Conservation (phyloP, 2,888 invertebrate genomes). For the Lasioglossum villosulum region DNA sequence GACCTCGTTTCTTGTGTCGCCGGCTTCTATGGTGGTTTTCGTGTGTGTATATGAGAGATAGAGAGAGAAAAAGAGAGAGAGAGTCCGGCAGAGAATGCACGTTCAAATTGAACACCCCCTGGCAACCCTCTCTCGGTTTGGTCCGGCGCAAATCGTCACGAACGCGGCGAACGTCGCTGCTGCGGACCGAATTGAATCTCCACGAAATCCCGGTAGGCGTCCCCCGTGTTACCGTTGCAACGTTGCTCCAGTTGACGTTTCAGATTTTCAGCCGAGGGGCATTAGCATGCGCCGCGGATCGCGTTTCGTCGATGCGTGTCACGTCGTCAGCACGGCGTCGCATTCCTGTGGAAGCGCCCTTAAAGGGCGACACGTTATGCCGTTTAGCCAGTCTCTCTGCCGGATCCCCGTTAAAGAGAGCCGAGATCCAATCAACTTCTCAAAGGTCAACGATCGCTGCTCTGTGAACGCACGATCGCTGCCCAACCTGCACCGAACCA, state of each 20-base stretch:
- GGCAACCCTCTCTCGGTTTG: slow-evolving; percentile 12
- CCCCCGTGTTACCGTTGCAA: slow-evolving; percentile 62
- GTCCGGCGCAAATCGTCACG: slow-evolving; percentile 72
- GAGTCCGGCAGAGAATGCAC: slow-evolving; percentile 38
- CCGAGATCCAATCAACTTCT: slow-evolving; percentile 54
- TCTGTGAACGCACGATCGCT: slow-evolving; percentile 24
- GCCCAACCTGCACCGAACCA: not conserved
- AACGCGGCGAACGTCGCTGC: slow-evolving; percentile 63
- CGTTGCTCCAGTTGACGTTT: slow-evolving; percentile 78
- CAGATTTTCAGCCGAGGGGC: slow-evolving; percentile 75
- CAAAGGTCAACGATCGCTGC: slow-evolving; percentile 58
- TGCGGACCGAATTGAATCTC: slow-evolving; percentile 78
- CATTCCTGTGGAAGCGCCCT: slow-evolving; percentile 74
- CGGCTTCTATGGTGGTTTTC: slow-evolving; percentile 25
- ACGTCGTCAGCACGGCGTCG: slow-evolving; percentile 75
- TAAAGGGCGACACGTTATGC: slow-evolving; percentile 77
- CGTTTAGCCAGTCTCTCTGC: slow-evolving; percentile 74
- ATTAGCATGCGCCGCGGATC: slow-evolving; percentile 81
- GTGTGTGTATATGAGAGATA: not conserved
- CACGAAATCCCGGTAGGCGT: slow-evolving; percentile 78
- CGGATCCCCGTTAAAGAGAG: slow-evolving; percentile 53
- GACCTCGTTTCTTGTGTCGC: not conserved
- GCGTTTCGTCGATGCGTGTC: slow-evolving; percentile 79
- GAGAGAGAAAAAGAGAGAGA: not conserved
- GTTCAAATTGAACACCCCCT: slow-evolving; percentile 43